These are phyloP conservation scores for Leptogaster cylindrica DNA, from an alignment of 2,888 invertebrate species.

Conservation along the genomic window DNA sequence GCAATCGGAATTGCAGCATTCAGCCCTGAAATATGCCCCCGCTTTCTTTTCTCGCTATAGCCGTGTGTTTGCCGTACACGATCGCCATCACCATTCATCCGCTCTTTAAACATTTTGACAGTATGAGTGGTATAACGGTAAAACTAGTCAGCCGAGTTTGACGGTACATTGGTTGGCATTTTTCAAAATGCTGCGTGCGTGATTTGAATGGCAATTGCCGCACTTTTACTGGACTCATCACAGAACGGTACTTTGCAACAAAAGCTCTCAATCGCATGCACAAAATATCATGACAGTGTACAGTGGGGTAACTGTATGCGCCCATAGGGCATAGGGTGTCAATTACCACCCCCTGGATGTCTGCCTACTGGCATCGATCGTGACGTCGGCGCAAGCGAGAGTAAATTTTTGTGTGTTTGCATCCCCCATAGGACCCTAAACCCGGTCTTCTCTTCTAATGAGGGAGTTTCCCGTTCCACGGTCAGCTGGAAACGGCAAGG, in stretches of 20 bases:
- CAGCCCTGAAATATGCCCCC: slow-evolving; percentile 2
- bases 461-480: not conserved
- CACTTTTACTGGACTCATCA: not conserved
- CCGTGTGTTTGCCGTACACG: not conserved
- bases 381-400: slow-evolving; percentile 49
- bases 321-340: not conserved
- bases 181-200: too few relatives aligned
- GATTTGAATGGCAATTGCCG: slow-evolving; percentile 12
- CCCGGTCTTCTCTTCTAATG: not conserved
- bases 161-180: not conserved
- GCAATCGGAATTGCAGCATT: not conserved
- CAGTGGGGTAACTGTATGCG: not conserved
- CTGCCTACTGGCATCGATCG: slow-evolving; percentile 29
- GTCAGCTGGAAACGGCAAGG: slow-evolving; percentile 20
- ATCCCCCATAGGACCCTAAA: not conserved
- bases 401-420: slow-evolving; percentile 46
- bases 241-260: not conserved
- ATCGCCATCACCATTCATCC: slow-evolving; percentile 4
- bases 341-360: not conserved
- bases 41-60: slow-evolving; percentile 10
- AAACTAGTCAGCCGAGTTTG: slow-evolving; percentile 8
- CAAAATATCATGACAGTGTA: slow-evolving; percentile 7
- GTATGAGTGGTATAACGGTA: slow-evolving; percentile 23
- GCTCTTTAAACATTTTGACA: not conserved
- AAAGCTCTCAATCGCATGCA: not conserved